phyloP scores from a whole-genome alignment of 2,888 invertebrate genomes.

The Ramazzottius varieornatus region DNA sequence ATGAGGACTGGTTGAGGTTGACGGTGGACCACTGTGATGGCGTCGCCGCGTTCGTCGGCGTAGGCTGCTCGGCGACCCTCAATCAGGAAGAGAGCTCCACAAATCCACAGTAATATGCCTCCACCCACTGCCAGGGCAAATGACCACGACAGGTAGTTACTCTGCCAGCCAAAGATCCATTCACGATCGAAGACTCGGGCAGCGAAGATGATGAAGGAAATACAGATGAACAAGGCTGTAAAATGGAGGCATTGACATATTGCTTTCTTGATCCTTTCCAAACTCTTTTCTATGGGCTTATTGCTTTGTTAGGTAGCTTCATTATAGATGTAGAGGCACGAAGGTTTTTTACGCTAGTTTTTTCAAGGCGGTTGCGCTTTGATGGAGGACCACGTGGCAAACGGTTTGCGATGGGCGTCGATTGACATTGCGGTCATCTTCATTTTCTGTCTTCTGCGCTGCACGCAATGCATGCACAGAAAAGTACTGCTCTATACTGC shows the following conservation, averaged over 20 bases:
- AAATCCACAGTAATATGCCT: constrained; percentile 12
- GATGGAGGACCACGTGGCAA: too few species aligned
- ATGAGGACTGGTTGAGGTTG: constrained; percentile 15
- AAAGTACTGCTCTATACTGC: too few species aligned
- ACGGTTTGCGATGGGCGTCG: too few species aligned
- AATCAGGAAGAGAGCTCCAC: constrained; percentile 14
- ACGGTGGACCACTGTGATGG: constrained; percentile 15
- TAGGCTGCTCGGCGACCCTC: constrained; percentile 12
- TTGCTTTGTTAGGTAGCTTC: too few species aligned
- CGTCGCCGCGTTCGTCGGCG: constrained; percentile 14
- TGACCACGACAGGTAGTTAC: constrained; percentile 22
- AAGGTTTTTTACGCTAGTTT: too few species aligned
- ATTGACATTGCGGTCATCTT: too few species aligned
- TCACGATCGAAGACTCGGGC: constrained; percentile 18
- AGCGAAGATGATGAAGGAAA: constrained; percentile 16
- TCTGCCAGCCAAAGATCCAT: constrained; percentile 21
- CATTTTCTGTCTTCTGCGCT: too few species aligned
- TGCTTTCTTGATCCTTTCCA: too few species aligned
- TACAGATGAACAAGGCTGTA: constrained; percentile 16
- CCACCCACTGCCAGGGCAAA: constrained; percentile 19
- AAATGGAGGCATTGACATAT: constrained; percentile 13
- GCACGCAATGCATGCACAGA: too few species aligned
- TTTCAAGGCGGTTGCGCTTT: too few species aligned
- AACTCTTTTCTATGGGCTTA: too few species aligned
- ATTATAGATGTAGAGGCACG: too few species aligned